A percentile compares a stretch with the other conserved stretches of the same genome.
phyloP scores from a whole-genome alignment of 2,888 invertebrate species.

The Ophonus ardosiacus region DNA sequence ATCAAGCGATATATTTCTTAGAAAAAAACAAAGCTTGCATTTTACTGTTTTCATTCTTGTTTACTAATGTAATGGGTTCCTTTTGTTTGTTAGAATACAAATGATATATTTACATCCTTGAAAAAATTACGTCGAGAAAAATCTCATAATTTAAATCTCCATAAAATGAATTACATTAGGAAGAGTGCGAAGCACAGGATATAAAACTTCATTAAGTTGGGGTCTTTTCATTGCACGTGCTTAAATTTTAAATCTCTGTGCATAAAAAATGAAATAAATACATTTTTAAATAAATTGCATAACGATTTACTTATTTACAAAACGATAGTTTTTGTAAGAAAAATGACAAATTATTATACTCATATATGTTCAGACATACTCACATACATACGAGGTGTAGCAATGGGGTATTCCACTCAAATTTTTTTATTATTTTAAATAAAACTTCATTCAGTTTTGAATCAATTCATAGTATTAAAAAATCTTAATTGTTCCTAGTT shows the following conservation, averaged over 20 bases:
- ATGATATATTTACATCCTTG: constrained; percentile 23
- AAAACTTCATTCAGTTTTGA: too few relatives aligned
- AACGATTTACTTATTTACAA: too few relatives aligned
- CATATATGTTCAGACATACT: too few relatives aligned
- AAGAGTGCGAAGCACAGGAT: constrained; percentile 30
- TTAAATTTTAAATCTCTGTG: constrained; percentile 12
- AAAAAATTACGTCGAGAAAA: constrained; percentile 23
- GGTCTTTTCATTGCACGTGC: background rate
- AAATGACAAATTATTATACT: too few relatives aligned
- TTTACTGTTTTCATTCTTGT: background rate
- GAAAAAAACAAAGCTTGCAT: background rate
- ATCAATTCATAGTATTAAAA: too few relatives aligned
- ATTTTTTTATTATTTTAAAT: too few relatives aligned
- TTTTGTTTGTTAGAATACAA: background rate
- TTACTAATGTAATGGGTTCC: background rate
- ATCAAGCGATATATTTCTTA: background rate
- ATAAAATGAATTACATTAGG: constrained; percentile 42
- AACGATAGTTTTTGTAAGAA: too few relatives aligned
- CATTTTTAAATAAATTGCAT: background rate
- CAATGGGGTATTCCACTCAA: too few relatives aligned
- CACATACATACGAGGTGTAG: too few relatives aligned
- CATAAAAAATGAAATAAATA: constrained; percentile 2
- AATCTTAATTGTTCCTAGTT: too few relatives aligned
- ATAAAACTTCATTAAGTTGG: constrained; percentile 37
- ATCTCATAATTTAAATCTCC: constrained; percentile 40